Evolutionary conservation across 2,113 vertebrate genomes (phyloP), one percentile per base, ranked within the genome.

Genomic region (Harpagus bidentatus): DNA sequence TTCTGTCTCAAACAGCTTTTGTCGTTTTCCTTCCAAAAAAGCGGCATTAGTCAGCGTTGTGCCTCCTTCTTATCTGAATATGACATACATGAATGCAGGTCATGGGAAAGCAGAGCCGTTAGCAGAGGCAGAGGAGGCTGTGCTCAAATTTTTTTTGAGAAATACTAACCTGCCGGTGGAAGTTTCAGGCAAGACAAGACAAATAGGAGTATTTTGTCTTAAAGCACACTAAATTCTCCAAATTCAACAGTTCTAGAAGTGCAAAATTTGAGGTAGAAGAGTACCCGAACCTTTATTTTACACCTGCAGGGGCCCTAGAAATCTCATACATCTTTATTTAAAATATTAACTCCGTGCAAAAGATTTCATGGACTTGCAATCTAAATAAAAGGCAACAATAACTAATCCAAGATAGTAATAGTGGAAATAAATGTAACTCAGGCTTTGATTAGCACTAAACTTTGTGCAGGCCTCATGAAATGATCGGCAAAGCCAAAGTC

Each of bases 1-100:
- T 96, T 90, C 93, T 80, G 85, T 77, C 88, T 96, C 86, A 74
- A 93, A 92, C 31, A 78, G 63, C 83, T 96, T 95, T 95, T 97
- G 90, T 92, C 83, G 79, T 92, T 97, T 96, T 90, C 86, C 52
- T 86, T 91, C 92, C 56, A 67, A 91, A 95, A 91, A 97, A 89
- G 92, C 16, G 1, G 72, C 94, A 47, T 96, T 92, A 92, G 82
- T 96, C 95, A 96, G 88, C 23, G 3, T 40, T 76, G 88, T 87
- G 88, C 88, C 80, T 92, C 86, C 55, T 69, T 20, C 72, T 84
- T 92, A 93, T 95, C 88, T 74, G 84, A 86, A 65, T 29, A 62
- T 69, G 82, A 80, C 85, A 88, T 50, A 48, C 40, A 79, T 10
- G 84, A 88, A 91, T 69, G 69, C 73, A 93, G 83, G 93, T 73